Evolutionary conservation across 2,888 invertebrate genomes (phyloP).

Genomic region (Conomelus anceps): DNA sequence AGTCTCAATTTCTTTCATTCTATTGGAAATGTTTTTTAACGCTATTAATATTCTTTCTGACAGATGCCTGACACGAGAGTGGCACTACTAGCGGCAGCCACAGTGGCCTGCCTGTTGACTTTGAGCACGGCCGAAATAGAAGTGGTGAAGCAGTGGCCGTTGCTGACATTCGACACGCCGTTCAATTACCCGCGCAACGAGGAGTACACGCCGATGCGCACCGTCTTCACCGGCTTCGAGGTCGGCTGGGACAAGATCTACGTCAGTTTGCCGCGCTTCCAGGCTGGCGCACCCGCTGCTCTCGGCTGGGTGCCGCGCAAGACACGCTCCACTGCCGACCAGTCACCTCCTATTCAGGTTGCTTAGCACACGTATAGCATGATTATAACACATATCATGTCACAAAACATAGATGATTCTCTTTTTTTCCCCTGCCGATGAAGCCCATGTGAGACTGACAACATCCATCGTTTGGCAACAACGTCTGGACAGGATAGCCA

Average conservation of each 20-base stretch:
- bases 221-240: slow-evolving; percentile 70
- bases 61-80: too few species aligned
- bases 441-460: too few species aligned
- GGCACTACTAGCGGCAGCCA: too few species aligned
- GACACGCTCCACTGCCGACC: slow-evolving; percentile 39
- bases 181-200: slow-evolving; percentile 49
- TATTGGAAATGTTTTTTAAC: too few species aligned
- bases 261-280: slow-evolving; percentile 65
- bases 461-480: too few species aligned
- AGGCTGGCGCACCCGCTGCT: slow-evolving; percentile 70
- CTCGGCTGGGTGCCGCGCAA: slow-evolving; percentile 60
- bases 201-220: slow-evolving; percentile 61
- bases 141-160: slow-evolving; percentile 62
- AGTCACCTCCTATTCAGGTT: slow-evolving; percentile 60
- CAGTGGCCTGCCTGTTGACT: background rate
- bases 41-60: too few species aligned
- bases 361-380: too few species aligned
- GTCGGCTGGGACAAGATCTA: slow-evolving; percentile 64
- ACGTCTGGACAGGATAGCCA: too few species aligned
- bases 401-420: too few species aligned
- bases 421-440: too few species aligned
- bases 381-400: too few species aligned
- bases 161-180: slow-evolving; percentile 60
- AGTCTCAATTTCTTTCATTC: too few species aligned
- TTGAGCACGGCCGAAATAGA: slow-evolving; percentile 47